A percentile compares a stretch with the other conserved stretches of the same genome.
phyloP scores from a whole-genome alignment of 2,888 invertebrate species.

The Argyresthia albistria region DNA sequence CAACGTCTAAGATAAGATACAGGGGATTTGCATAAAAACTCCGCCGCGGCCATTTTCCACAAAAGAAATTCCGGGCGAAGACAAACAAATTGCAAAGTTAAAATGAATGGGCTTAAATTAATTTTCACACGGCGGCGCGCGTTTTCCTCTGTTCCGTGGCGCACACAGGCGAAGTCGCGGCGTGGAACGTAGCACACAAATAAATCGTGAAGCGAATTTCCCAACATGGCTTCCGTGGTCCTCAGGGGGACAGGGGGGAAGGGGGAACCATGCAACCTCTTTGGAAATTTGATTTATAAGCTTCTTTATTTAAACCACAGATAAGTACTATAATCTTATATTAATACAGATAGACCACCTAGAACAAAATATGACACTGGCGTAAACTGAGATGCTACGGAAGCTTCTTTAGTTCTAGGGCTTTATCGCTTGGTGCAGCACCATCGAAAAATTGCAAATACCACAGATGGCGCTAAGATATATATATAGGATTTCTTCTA shows the following conservation, averaged over 20 bases:
- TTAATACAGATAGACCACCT: too few species aligned
- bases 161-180: constrained; percentile 17
- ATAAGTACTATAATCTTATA: too few species aligned
- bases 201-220: constrained; percentile 60
- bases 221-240: constrained; percentile 58
- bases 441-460: too few species aligned
- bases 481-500: too few species aligned
- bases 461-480: too few species aligned
- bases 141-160: constrained; percentile 6
- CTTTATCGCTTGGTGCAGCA: too few species aligned
- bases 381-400: too few species aligned
- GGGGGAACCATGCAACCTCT: constrained; percentile 33
- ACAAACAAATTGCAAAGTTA: constrained; percentile 6
- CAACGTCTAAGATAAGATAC: constrained; percentile 21
- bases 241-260: constrained; percentile 30
- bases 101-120: constrained; percentile 23
- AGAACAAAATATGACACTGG: too few species aligned
- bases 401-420: too few species aligned
- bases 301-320: constrained; percentile 32
- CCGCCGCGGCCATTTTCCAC: background rate
- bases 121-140: constrained; percentile 18
- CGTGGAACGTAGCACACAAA: constrained; percentile 37
- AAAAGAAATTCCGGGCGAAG: constrained; percentile 12
- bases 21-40: constrained; percentile 3
- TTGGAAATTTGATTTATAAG: constrained; percentile 42